Base-by-base conservation (phyloP, 2,113 vertebrate species). In the Synchiropus splendidus region DNA sequence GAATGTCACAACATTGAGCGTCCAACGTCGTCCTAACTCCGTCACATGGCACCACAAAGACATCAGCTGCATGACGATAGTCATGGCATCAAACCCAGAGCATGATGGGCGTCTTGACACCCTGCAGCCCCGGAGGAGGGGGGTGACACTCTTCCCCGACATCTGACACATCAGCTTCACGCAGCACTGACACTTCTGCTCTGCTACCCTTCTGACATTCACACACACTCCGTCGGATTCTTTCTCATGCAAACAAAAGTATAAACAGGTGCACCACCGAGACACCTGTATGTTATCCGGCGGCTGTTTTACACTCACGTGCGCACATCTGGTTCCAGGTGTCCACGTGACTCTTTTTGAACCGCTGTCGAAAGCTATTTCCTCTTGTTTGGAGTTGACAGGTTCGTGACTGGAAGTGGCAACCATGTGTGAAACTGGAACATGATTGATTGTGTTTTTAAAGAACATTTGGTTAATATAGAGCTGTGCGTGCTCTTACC, bases 121-220 rank as follows among this genome's bases (percentile, higher is more conserved):
- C 42, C 58, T 0, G 33, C 15, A 16, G 38, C 58, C 63, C 51
- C 31, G 14, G 21, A 27, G 21, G 21, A 27, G 18, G 48, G 65
- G 54, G 42, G 51, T 27, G 27, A 51, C 61, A 45, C 64, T 45
- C 65, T 33, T 17, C 45, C 57, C 61, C 65, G 64, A 75, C 74
- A 70, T 69, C 53, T 70, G 67, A 74, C 75, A 70, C 55, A 54
- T 68, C 58, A 44, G 64, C 71, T 62, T 57, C 64, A 60, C 21
- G 39, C 70, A 10, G 32, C 14, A 36, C 64, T 61, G 66, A 64
- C 64, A 47, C 63, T 53, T 27, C 37, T 35, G 47, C 52, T 51
- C 65, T 39, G 49, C 45, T 47, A 56, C 37, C 42, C 18, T 51
- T 36, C 51, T 52, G 54, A 59, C 15, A 27, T 45, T 31, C 48